Percentiles rank a stretch among this genome's conserved stretches.
phyloP scores from a whole-genome alignment of 2,113 vertebrate genomes.

The Pterocles orientalis region DNA sequence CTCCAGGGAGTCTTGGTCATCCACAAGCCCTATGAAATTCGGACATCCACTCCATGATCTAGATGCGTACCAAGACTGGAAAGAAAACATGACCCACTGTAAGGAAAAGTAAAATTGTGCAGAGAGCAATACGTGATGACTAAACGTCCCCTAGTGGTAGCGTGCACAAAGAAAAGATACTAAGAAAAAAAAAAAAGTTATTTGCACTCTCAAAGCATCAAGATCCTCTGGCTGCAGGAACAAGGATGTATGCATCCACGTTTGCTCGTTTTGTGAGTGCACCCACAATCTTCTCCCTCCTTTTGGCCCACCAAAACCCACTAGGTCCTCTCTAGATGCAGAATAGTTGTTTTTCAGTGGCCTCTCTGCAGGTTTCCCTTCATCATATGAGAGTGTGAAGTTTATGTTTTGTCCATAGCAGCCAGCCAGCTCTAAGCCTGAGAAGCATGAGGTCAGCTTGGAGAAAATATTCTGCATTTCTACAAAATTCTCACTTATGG shows the following conservation, averaged over 20 bases:
- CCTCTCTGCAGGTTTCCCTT: not conserved
- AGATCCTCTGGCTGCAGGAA: not conserved
- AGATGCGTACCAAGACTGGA: not conserved
- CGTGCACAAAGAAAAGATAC: not conserved
- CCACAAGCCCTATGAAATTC: not conserved
- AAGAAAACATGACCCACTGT: not conserved
- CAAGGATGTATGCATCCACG: fast-evolving
- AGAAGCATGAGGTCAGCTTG: not conserved
- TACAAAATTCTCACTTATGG: not conserved
- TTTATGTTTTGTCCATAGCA: not conserved
- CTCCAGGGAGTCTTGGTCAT: not conserved
- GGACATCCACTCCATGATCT: not conserved
- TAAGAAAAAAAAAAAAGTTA: not conserved
- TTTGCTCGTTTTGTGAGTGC: not conserved
- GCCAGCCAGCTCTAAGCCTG: not conserved
- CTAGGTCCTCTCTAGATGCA: not conserved
- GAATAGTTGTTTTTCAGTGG: not conserved
- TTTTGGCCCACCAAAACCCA: not conserved
- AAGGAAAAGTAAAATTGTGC: not conserved
- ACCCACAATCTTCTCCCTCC: not conserved
- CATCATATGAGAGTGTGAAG: not conserved
- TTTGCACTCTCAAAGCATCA: fast-evolving
- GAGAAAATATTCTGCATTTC: not conserved
- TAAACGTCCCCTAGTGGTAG: slow-evolving; percentile 49
- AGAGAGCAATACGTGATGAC: not conserved